Percentiles rank a stretch among this genome's conserved stretches.
Evolutionary conservation across 2,888 invertebrate species (phyloP).

Genomic region (Sialis fuliginosa): DNA sequence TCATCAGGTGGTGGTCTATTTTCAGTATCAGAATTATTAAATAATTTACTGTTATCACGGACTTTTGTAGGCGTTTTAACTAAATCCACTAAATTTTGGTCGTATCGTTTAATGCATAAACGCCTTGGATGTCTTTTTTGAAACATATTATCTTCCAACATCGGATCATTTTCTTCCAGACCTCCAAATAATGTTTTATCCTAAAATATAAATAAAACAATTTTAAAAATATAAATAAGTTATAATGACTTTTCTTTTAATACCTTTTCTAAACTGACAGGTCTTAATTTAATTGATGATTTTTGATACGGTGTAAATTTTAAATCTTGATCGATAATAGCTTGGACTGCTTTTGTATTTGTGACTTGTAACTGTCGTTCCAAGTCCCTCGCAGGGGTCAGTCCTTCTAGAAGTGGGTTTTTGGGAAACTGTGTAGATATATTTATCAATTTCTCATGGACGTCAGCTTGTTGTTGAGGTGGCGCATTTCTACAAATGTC

Average conservation of each 20-base stretch:
- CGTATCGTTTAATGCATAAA: not conserved
- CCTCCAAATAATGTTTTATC: constrained; percentile 74
- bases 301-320: not conserved
- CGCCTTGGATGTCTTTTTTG: constrained; percentile 1
- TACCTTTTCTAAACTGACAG: not conserved
- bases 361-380: not conserved
- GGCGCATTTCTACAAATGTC: too few relatives aligned
- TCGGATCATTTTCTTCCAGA: constrained; percentile 59
- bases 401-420: not conserved
- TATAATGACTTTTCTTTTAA: not conserved
- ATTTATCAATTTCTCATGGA: constrained; percentile 1
- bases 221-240: not conserved
- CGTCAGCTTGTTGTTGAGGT: not conserved
- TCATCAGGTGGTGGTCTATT: too few relatives aligned
- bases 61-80: too few relatives aligned
- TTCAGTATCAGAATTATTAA: too few relatives aligned
- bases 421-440: not conserved
- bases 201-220: not conserved
- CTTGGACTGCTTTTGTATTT: not conserved
- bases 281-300: not conserved
- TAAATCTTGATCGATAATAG: not conserved
- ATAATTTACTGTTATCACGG: too few relatives aligned
- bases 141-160: constrained; percentile 29
- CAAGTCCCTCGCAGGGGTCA: not conserved
- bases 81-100: too few relatives aligned